Evolutionary conservation across 1,140 invertebrate species (phyloP), one percentile per base, ranked within the genome.

Genomic region (Drosophila subpulchrella): DNA sequence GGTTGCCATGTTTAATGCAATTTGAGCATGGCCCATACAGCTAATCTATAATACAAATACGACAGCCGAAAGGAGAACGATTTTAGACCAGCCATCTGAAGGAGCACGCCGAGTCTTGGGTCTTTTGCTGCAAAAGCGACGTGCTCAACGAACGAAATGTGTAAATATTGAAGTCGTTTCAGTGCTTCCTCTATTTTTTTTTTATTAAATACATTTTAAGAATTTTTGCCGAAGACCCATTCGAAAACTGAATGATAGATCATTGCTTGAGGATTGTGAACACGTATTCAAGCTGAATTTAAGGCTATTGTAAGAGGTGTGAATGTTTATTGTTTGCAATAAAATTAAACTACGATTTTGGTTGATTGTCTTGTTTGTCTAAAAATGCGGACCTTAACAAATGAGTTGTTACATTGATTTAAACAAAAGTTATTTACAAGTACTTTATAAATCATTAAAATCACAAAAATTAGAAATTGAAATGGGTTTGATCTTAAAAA

Each of bases 261-360:
- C 34, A 58, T 50, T 70, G 47, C 20, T 30, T 50, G 27, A 20
- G 12, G 41, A 38, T 41, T 56, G 46, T 56, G 56, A 83, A 71
- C 63, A 73, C 62, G 83, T 71, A 75, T 85, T 85, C 70, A 85
- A 68, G 71, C 75, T 59, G 36, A 51, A 44, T 62, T 65, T 47
- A 32, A 51, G 47, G 32, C 41, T 42, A 46, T 54, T 78, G 70
- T 78, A 75, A 71, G 78, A 78, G 74, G 63, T 71, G 55, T 57
- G 41, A 57, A 86, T 62, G 51, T 86, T 81, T 65, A 85, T 85
- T 86, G 78, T 82, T 86, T 88, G 70, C 83, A 88, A 85, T 85
- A 85, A 83, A 83, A 61, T 54, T 85, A 86, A 84, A 75, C 56
- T 81, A 63, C 34, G 55, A 50, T 46, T 59, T 42, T 7, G 8